These are phyloP conservation scores for Heteronetta atricapilla DNA, from an alignment of 2,113 vertebrate genomes.

Conservation along the genomic window DNA sequence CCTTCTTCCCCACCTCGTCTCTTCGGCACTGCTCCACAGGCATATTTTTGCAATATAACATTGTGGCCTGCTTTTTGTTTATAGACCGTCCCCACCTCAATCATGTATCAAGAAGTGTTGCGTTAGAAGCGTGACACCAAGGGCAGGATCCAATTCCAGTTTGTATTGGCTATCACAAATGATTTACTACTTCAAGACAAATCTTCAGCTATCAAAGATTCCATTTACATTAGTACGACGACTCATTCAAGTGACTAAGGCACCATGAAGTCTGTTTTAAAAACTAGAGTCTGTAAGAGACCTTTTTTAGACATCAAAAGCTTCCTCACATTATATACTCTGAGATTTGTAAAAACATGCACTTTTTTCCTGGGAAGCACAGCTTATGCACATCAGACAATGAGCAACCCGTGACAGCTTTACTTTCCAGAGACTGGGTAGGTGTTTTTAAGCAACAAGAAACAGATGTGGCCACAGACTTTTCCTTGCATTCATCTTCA, in stretches of 20 bases:
- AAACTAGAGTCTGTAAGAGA: background rate
- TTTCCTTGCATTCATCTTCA: background rate
- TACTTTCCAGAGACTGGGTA: background rate
- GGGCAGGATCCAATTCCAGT: background rate
- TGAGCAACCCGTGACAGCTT: background rate
- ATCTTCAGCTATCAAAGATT: background rate
- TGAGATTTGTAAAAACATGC: background rate
- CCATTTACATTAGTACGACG: background rate
- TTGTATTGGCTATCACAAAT: background rate
- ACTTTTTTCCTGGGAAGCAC: background rate
- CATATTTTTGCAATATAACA: background rate
- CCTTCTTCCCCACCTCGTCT: background rate
- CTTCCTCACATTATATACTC: background rate
- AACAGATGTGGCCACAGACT: background rate
- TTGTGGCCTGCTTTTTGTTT: background rate
- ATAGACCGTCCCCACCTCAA: background rate
- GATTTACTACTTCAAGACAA: background rate
- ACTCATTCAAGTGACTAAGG: background rate
- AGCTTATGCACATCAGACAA: background rate
- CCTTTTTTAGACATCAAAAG: background rate
- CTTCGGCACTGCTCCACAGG: background rate
- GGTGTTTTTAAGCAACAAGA: background rate
- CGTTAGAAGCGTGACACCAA: background rate
- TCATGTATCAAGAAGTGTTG: rapidly evolving
- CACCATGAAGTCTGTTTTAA: background rate